Percentiles rank a stretch among this genome's conserved stretches.
Evolutionary conservation across 1,140 invertebrate genomes (phyloP).

Genomic region (Drosophila jambulina): DNA sequence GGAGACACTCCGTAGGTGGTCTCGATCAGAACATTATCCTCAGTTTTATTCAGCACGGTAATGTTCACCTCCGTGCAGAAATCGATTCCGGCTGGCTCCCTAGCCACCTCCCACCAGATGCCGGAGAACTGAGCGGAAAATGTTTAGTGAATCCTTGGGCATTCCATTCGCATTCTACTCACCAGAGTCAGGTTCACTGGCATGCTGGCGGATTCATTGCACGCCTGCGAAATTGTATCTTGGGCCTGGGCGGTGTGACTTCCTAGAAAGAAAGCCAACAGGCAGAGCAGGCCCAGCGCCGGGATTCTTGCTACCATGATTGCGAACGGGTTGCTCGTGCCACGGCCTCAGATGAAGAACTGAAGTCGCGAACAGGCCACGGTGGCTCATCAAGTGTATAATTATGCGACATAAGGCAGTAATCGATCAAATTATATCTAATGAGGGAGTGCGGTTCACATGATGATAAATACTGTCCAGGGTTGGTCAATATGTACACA

Average conservation of each 20-base stretch:
- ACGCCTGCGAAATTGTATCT: not conserved
- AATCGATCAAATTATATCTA: conserved; percentile 71
- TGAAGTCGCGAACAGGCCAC: not conserved
- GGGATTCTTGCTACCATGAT: conserved; percentile 31
- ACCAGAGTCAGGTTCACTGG: conserved; percentile 48
- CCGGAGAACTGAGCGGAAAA: conserved; percentile 52
- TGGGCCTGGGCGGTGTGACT: conserved; percentile 21
- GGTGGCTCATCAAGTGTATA: conserved; percentile 11
- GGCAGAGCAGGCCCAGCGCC: conserved; percentile 7
- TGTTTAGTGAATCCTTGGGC: not conserved
- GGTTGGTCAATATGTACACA: conserved; percentile 28
- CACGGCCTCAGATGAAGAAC: conserved; percentile 25
- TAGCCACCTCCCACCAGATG: conserved; percentile 74
- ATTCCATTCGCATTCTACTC: not conserved
- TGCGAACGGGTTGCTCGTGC: conserved; percentile 36
- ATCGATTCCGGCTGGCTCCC: conserved; percentile 40
- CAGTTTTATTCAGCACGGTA: conserved; percentile 26
- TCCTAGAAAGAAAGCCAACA: conserved; percentile 30
- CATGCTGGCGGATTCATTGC: conserved; percentile 1
- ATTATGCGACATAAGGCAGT: conserved; percentile 29
- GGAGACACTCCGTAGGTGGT: conserved; percentile 62
- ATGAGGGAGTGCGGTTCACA: conserved; percentile 3
- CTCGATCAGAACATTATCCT: conserved; percentile 52
- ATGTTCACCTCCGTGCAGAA: conserved; percentile 66
- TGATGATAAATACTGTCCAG: conserved; percentile 12